Conservation (phyloP, 1,140 invertebrate genomes). For the Saccostrea cuccullata region DNA sequence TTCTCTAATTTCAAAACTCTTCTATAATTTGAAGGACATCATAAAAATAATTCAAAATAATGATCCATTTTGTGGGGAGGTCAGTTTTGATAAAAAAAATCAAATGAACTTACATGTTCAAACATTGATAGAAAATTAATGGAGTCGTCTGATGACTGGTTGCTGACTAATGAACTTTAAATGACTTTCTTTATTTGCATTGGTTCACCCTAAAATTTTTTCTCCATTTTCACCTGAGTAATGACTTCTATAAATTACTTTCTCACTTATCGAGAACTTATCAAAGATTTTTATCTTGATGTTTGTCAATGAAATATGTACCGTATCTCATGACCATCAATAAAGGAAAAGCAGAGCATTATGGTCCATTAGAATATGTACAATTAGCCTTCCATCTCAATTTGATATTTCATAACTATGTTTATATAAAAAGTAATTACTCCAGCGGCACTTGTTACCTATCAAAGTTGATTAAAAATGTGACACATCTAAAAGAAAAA, state of each 20-base stretch:
- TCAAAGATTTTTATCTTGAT: conserved; percentile 32
- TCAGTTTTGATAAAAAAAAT: not conserved
- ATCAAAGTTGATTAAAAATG: not conserved
- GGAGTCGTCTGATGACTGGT: conserved; percentile 4
- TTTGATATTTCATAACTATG: conserved; percentile 26
- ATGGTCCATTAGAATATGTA: conserved; percentile 4
- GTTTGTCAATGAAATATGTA: conserved; percentile 34
- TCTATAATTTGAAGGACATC: not conserved
- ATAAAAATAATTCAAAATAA: conserved; percentile 4
- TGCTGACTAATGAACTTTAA: conserved; percentile 14
- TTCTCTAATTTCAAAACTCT: not conserved
- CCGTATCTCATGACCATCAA: conserved; percentile 17
- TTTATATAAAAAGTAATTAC: conserved; percentile 27
- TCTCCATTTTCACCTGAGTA: conserved; percentile 31
- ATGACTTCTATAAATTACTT: conserved; percentile 32
- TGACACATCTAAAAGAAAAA: not conserved
- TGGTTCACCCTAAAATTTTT: not conserved
- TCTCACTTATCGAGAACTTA: conserved; percentile 21
- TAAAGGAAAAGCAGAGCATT: conserved; percentile 3
- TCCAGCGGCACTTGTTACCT: not conserved
- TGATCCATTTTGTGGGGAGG: not conserved
- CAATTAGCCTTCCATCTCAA: conserved; percentile 6
- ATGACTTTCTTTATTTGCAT: conserved; percentile 24
- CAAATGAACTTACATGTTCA: not conserved
- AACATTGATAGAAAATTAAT: conserved; percentile 11